phyloP scores from a whole-genome alignment of 2,113 vertebrate species.

The Aldabrachelys gigantea region DNA sequence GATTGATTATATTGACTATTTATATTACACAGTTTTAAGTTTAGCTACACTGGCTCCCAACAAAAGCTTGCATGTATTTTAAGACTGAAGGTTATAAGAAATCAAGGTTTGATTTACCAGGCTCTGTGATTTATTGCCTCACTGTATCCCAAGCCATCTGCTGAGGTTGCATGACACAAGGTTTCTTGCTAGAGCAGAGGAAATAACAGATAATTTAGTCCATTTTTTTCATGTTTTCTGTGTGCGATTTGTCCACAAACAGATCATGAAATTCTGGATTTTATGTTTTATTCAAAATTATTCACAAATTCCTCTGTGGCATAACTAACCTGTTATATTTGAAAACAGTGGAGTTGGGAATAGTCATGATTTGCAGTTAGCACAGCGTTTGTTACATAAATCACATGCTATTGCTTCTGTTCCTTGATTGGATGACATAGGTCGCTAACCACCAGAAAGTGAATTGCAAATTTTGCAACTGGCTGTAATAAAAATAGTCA shows the following conservation, averaged over 20 bases:
- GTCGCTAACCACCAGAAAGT: background rate
- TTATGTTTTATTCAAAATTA: background rate
- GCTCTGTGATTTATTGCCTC: background rate
- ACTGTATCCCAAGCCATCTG: background rate
- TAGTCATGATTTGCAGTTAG: background rate
- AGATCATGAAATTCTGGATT: background rate
- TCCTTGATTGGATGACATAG: background rate
- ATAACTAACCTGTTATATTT: background rate
- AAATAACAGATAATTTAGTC: background rate
- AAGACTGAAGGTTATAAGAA: background rate
- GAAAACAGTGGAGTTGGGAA: background rate
- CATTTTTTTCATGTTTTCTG: background rate
- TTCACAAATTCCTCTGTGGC: background rate
- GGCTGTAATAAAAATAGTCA: background rate
- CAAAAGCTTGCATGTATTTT: background rate
- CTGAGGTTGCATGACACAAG: background rate
- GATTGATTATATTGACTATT: background rate
- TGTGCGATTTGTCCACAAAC: background rate
- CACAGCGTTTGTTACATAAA: background rate
- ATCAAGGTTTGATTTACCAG: background rate
- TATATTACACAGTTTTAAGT: background rate
- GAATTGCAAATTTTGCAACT: background rate
- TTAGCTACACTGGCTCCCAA: background rate
- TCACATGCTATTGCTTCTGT: background rate
- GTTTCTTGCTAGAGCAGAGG: background rate